Evolutionary conservation across 2,888 invertebrate genomes (phyloP).

Genomic region (Synergus gifuensis): DNA sequence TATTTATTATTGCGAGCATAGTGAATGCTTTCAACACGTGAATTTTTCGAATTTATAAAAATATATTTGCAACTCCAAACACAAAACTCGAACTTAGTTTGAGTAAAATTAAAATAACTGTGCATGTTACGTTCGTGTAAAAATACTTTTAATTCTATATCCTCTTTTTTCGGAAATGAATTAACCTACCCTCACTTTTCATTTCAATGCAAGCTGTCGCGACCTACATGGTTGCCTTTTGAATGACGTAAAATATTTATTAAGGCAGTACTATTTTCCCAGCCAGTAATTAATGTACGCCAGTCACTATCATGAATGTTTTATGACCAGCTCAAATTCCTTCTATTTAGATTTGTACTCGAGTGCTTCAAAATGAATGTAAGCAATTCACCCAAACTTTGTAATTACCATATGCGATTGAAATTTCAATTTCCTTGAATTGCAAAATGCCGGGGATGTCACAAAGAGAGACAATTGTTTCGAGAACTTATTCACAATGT

Average conservation of each 20-base stretch:
- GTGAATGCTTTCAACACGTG: not conserved
- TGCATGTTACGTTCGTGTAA: not conserved
- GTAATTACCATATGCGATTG: not conserved
- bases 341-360: slow-evolving; percentile 1
- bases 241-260: slow-evolving; percentile 10
- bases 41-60: not conserved
- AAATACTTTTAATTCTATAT: not conserved
- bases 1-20: not conserved
- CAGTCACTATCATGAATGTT: slow-evolving; percentile 14
- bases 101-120: not conserved
- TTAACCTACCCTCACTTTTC: not conserved
- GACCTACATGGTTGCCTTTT: not conserved
- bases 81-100: not conserved
- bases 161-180: not conserved
- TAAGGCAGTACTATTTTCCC: slow-evolving; percentile 2
- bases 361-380: not conserved
- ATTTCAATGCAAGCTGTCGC: slow-evolving; percentile 8
- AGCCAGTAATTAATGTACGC: slow-evolving; percentile 5
- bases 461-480: not conserved
- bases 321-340: slow-evolving; percentile 2
- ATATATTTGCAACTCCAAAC: not conserved
- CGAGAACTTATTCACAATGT: not conserved
- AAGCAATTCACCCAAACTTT: slow-evolving; percentile 6
- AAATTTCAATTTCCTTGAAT: not conserved
- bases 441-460: not conserved